Conservation (phyloP, 2,888 invertebrate genomes). For the Napeogenes inachia region DNA sequence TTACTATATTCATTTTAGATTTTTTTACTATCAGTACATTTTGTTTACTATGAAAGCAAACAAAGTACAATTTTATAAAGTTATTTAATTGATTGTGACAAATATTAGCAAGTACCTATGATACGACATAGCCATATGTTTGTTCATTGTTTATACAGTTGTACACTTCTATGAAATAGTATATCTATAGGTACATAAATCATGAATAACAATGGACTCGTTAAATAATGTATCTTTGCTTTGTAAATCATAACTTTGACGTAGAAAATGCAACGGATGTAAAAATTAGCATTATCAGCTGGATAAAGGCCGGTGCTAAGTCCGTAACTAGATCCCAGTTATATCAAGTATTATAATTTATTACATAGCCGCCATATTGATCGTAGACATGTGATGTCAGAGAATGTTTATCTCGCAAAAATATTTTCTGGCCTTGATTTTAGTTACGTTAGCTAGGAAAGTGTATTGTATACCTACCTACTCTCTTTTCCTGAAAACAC, state of each 20-base stretch:
- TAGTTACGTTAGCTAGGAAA: not conserved
- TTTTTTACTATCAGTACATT: no score
- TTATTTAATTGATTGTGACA: no score
- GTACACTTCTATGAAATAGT: no score
- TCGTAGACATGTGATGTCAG: slow-evolving; percentile 13
- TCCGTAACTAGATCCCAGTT: slow-evolving; percentile 15
- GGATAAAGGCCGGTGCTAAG: slow-evolving; percentile 10
- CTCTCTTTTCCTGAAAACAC: no score
- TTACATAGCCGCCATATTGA: slow-evolving; percentile 19
- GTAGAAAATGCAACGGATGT: slow-evolving; percentile 10
- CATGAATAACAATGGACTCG: not conserved
- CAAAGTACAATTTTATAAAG: no score
- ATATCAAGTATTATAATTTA: slow-evolving; percentile 5
- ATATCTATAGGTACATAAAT: not conserved
- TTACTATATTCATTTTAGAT: no score
- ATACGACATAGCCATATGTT: no score
- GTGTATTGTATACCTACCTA: no score
- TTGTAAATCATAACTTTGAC: slow-evolving; percentile 4
- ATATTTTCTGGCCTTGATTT: slow-evolving; percentile 8
- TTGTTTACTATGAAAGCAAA: no score
- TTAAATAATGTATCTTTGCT: not conserved
- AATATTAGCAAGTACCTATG: no score
- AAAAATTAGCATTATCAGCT: slow-evolving; percentile 19
- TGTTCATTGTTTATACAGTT: no score
- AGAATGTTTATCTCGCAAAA: slow-evolving; percentile 1